Evolutionary conservation across 2,888 invertebrate genomes (phyloP).

Genomic region (Escarpia spicata): DNA sequence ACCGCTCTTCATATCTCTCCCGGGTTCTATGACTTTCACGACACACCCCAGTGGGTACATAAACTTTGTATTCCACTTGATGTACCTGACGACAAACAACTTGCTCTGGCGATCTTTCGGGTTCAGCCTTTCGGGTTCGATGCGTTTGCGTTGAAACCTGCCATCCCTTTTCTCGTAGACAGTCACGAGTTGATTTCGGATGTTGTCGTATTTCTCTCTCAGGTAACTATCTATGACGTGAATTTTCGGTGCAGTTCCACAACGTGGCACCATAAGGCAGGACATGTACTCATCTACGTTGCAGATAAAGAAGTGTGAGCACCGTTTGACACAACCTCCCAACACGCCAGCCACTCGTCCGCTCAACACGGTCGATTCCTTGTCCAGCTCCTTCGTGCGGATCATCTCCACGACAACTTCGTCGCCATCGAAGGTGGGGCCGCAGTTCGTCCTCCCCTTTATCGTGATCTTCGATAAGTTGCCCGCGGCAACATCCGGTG

Average conservation of each 20-base stretch:
- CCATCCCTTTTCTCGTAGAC: background rate
- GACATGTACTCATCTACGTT: constrained; percentile 23
- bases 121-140: background rate
- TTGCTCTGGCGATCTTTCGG: background rate
- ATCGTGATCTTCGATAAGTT: constrained; percentile 65
- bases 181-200: background rate
- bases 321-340: background rate
- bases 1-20: background rate
- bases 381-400: constrained; percentile 22
- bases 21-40: constrained; percentile 23
- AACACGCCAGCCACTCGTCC: constrained; percentile 27
- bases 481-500: constrained; percentile 22
- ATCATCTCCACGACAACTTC: constrained; percentile 32
- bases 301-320: constrained; percentile 19
- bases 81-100: constrained; percentile 28
- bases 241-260: constrained; percentile 23
- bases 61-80: background rate
- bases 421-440: constrained; percentile 36
- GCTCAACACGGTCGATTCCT: background rate
- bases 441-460: constrained; percentile 37
- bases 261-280: constrained; percentile 23
- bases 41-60: constrained; percentile 29
- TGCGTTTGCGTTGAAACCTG: background rate
- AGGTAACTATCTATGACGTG: constrained; percentile 20
- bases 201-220: background rate